Conservation (phyloP, 53 echinoderm and acorn worm species). For the Antedon mediterranea region DNA sequence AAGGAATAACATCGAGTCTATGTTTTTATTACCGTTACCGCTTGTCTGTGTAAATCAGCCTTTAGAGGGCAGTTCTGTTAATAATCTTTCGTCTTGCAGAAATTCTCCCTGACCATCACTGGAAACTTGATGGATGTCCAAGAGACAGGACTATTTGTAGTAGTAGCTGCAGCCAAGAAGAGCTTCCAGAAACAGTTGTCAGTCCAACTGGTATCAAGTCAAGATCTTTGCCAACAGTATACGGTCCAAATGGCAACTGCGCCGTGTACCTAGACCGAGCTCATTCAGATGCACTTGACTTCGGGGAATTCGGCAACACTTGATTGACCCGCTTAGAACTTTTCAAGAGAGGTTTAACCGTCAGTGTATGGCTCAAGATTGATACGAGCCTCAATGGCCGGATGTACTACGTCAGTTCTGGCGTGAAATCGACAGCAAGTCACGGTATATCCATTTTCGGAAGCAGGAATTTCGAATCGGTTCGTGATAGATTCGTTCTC, state of each 20-base stretch:
- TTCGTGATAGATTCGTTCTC: neutral
- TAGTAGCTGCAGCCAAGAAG: neutral
- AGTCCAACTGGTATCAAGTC: neutral
- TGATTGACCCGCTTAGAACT: neutral
- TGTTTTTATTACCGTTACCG: too few relatives aligned
- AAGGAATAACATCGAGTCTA: too few relatives aligned
- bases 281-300: neutral
- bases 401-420: neutral
- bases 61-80: too few relatives aligned
- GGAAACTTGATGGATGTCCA: neutral
- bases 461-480: neutral
- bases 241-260: neutral
- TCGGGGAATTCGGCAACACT: neutral
- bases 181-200: neutral
- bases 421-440: neutral
- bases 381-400: neutral
- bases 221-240: neutral
- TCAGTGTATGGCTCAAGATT: neutral
- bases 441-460: neutral
- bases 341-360: neutral
- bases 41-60: too few relatives aligned
- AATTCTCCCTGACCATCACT: neutral
- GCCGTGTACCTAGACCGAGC: neutral
- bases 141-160: neutral
- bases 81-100: too few relatives aligned